Evolutionary conservation across 2,888 invertebrate species (phyloP).

Genomic region (Drosophila nigricruria): DNA sequence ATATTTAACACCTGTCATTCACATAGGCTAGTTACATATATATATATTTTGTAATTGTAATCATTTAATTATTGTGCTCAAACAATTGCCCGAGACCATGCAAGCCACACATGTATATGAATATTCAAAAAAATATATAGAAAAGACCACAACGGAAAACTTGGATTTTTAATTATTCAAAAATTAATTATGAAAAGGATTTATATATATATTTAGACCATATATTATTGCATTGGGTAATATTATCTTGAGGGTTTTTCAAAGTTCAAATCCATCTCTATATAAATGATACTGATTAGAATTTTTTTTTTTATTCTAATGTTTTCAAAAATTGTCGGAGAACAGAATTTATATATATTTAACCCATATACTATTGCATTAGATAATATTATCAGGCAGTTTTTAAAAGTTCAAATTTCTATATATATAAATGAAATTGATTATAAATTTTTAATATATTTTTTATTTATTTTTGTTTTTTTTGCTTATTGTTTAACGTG

Average conservation of each 20-base stretch:
- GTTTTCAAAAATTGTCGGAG: too few species aligned
- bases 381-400: not conserved
- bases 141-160: conserved; percentile 32
- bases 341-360: not conserved
- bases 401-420: too few species aligned
- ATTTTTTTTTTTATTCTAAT: too few species aligned
- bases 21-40: conserved; percentile 53
- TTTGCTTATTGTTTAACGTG: not conserved
- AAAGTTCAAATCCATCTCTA: too few species aligned
- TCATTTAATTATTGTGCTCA: conserved; percentile 61
- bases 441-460: too few species aligned
- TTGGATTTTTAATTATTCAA: not conserved
- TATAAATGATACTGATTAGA: too few species aligned
- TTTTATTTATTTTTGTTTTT: not conserved
- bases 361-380: not conserved
- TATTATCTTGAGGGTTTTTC: not conserved
- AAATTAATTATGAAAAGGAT: not conserved
- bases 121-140: conserved; percentile 48
- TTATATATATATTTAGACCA: not conserved
- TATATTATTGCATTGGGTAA: not conserved
- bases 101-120: conserved; percentile 29
- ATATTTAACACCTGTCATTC: conserved; percentile 62
- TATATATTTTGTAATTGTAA: conserved; percentile 44
- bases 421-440: too few species aligned
- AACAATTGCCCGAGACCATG: conserved; percentile 30